Conservation (phyloP, 2,797 vertebrate genomes). For the Graptemys geographica region DNA sequence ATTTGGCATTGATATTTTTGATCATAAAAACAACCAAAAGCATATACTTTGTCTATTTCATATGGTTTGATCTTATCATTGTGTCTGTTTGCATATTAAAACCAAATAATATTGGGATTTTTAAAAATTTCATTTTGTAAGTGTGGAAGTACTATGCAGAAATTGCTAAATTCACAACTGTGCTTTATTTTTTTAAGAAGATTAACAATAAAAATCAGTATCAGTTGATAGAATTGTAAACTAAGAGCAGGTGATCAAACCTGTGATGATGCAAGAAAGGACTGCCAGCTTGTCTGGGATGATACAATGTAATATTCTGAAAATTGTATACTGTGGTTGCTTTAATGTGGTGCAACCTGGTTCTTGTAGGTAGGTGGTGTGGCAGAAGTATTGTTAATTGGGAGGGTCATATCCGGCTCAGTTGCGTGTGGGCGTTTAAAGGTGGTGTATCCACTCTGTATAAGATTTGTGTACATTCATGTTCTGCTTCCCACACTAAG, state of each 20-base stretch:
- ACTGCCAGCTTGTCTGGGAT: neutral
- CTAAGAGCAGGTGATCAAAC: neutral
- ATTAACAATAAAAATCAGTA: neutral
- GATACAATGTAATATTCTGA: neutral
- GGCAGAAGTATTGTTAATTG: neutral
- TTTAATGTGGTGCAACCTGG: neutral
- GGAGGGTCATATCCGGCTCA: constrained; percentile 39
- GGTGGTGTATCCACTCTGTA: neutral
- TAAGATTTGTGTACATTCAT: neutral
- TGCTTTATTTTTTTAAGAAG: neutral
- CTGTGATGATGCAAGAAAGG: neutral
- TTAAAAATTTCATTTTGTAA: neutral
- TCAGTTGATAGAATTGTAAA: neutral
- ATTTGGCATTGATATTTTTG: constrained; percentile 72
- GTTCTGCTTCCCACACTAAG: neutral
- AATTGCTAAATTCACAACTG: neutral
- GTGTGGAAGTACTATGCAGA: neutral
- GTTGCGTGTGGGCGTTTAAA: neutral
- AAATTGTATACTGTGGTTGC: neutral
- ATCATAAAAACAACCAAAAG: constrained; percentile 61
- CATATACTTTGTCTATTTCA: constrained; percentile 59
- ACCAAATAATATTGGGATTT: neutral
- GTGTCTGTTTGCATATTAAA: constrained; percentile 68
- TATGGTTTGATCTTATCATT: constrained; percentile 56
- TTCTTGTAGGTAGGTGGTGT: constrained; percentile 14